These are phyloP conservation scores for Odontothrips loti DNA, from an alignment of 2,888 invertebrate species.

Conservation along the genomic window DNA sequence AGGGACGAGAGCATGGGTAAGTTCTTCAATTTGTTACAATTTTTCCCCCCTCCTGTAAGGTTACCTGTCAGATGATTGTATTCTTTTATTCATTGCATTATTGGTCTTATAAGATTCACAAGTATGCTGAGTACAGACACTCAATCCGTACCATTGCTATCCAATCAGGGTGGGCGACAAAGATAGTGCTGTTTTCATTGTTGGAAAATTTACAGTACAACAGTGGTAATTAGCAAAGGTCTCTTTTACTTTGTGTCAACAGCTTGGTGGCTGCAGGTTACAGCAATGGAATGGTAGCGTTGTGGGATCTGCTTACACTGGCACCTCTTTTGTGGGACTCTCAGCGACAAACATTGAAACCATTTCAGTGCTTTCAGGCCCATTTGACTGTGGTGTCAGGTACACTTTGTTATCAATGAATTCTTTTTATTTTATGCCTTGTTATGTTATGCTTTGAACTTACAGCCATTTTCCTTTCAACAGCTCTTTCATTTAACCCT, in stretches of 20 bases:
- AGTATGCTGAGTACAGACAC: too few relatives aligned
- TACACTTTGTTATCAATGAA: slow-evolving; percentile 41
- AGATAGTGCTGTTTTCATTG: too few relatives aligned
- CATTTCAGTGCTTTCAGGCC: slow-evolving; percentile 57
- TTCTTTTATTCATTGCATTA: too few relatives aligned
- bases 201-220: too few relatives aligned
- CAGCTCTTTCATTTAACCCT: slow-evolving; percentile 49
- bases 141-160: too few relatives aligned
- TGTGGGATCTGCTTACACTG: slow-evolving; percentile 56
- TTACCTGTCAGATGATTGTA: too few relatives aligned
- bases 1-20: slow-evolving; percentile 37
- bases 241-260: slow-evolving; percentile 30
- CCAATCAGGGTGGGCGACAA: too few relatives aligned
- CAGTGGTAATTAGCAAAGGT: neutral
- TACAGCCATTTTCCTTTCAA: slow-evolving; percentile 33
- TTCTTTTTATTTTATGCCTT: slow-evolving; percentile 15
- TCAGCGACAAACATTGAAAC: slow-evolving; percentile 51
- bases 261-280: slow-evolving; percentile 59
- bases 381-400: slow-evolving; percentile 58
- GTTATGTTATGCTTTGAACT: slow-evolving; percentile 30
- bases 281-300: slow-evolving; percentile 60
- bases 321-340: slow-evolving; percentile 52
- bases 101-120: too few relatives aligned
- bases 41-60: too few relatives aligned
- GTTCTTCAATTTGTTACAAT: neutral